Evolutionary conservation across 1,140 invertebrate genomes (phyloP), one percentile per base, ranked within the genome.

Genomic region (Ostrea denselamellosa): DNA sequence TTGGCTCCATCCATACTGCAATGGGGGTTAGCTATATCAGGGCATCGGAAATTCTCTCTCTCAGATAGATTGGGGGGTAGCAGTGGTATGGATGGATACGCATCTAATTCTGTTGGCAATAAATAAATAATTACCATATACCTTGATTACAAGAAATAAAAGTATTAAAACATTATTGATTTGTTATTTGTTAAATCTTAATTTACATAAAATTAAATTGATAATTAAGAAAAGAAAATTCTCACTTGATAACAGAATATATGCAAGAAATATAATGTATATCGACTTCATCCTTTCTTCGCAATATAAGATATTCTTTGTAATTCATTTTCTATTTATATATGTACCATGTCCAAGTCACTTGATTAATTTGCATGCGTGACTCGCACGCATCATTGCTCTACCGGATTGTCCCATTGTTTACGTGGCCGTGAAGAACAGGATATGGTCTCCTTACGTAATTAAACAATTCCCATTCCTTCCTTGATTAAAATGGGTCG

Each of bases 391-490:
- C n/a, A 44, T 62, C 56, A 62, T 62, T 14, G 56, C 19, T 34
- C 14, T 25, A 77, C 68, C 68, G 28, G 68, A 28, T 28, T 34
- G 58, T n/a, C 58, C 58, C 14, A 19, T 62, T 62, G 58, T 14
- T 62, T 62, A n/a, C 14, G 17, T 14, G 12, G 19, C 14, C 17
- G 17, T 19, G n/a, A 62, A 7, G n/a, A 62, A 62, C 14, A 62
- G 58, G 58, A n/a, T 34, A 14, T 25, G 68, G 22, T n/a, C 17
- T 19, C 56, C 14, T 62, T 77, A 25, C 68, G 68, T 77, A 77
- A 77, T 77, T 77, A 12, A 77, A 77, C 34, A 77, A 77, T 77
- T 25, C 68, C 68, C 68, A 25, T 77, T 77, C 68, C 68, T 77
- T 77, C 68, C 68, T 34, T 28, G 22, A 10, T 3, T 25, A 14